Conservation (phyloP, 2,797 vertebrate genomes). For the Brachyalestes nurse region DNA sequence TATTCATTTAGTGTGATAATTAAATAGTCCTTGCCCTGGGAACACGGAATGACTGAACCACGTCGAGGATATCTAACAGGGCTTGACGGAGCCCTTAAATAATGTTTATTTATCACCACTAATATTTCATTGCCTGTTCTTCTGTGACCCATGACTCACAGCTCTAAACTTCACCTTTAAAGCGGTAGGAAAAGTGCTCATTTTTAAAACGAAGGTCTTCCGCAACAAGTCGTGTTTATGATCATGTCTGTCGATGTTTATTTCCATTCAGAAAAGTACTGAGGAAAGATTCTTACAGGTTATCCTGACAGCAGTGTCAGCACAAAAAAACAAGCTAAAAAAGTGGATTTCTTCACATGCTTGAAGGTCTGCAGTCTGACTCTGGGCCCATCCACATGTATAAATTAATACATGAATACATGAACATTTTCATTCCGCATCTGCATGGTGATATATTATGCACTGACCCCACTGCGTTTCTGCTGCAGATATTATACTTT, state of each 20-base stretch:
- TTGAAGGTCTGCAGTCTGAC: constrained; percentile 17
- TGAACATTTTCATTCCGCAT: constrained; percentile 74
- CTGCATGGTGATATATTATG: constrained; percentile 77
- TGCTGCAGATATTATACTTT: constrained; percentile 76
- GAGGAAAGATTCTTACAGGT: not conserved
- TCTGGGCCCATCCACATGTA: constrained; percentile 63
- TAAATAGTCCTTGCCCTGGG: constrained; percentile 84
- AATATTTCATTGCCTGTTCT: constrained; percentile 77
- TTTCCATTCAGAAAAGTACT: not conserved
- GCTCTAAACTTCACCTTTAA: constrained; percentile 24
- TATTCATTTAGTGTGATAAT: constrained; percentile 83
- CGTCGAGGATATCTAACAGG: constrained; percentile 76
- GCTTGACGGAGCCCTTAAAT: constrained; percentile 85
- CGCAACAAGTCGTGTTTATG: not conserved
- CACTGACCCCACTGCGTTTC: constrained; percentile 63
- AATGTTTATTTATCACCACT: constrained; percentile 85
- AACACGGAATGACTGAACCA: constrained; percentile 81
- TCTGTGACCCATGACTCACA: constrained; percentile 62
- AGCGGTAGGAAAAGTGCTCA: constrained; percentile 8
- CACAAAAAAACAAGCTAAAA: not conserved
- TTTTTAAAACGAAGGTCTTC: not conserved
- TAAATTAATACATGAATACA: constrained; percentile 78
- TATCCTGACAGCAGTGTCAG: not conserved
- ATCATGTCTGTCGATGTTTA: not conserved
- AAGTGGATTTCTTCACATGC: constrained; percentile 11